Conservation (phyloP, 2,797 vertebrate genomes). For the Peromyscus melanophrys region DNA sequence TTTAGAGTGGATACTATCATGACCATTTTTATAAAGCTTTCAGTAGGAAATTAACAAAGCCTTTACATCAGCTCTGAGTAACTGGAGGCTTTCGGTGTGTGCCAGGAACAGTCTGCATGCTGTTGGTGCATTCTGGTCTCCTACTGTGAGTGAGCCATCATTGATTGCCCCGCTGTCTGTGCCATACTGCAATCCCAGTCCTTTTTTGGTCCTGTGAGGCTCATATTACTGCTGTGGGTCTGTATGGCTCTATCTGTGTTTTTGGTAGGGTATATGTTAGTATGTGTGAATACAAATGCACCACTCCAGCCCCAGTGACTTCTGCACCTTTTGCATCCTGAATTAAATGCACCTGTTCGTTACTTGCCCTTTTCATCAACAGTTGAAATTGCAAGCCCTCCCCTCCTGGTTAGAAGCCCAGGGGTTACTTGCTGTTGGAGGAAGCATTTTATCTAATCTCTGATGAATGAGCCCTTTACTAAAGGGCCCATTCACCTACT, state of each 20-base stretch:
- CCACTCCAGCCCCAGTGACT: background rate
- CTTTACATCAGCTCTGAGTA: background rate
- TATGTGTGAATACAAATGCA: background rate
- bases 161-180: background rate
- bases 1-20: background rate
- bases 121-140: background rate
- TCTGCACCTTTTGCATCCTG: background rate
- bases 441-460: constrained; percentile 68
- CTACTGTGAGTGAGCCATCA: background rate
- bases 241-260: background rate
- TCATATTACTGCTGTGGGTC: constrained; percentile 15
- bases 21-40: constrained; percentile 37
- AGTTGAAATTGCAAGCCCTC: background rate
- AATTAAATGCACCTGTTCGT: constrained; percentile 22
- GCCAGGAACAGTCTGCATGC: background rate
- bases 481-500: constrained; percentile 82
- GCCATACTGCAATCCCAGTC: background rate
- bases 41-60: background rate
- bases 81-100: background rate
- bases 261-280: background rate
- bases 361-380: constrained; percentile 51
- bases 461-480: constrained; percentile 82
- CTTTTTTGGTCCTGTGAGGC: background rate
- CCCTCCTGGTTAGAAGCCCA: constrained; percentile 11
- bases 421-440: constrained; percentile 77